These are phyloP conservation scores for Coregonus suidteri DNA, from an alignment of 2,797 vertebrate genomes.

Conservation along the genomic window DNA sequence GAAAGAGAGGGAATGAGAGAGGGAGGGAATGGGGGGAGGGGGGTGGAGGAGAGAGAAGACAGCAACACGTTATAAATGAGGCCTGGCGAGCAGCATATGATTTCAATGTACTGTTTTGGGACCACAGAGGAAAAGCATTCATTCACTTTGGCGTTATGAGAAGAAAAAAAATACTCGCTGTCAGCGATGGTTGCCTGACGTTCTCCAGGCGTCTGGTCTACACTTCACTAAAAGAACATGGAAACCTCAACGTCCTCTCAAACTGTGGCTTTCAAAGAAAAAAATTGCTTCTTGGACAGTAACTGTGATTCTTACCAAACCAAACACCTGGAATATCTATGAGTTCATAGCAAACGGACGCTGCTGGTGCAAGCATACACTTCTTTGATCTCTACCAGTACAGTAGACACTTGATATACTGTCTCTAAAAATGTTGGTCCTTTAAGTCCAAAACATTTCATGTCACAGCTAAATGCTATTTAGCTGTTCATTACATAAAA, in stretches of 20 bases:
- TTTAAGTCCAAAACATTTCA: background rate
- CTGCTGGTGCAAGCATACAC: background rate
- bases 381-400: background rate
- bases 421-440: background rate
- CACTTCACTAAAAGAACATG: background rate
- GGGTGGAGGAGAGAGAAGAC: background rate
- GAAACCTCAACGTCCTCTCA: conserved; percentile 16
- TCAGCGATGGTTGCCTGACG: conserved; percentile 34
- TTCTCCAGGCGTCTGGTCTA: conserved; percentile 41
- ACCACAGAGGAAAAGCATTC: background rate
- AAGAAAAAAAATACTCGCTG: conserved; percentile 15
- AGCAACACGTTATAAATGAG: conserved; percentile 16
- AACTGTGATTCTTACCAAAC: background rate
- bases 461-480: background rate
- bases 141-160: conserved; percentile 6
- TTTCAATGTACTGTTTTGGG: conserved; percentile 15
- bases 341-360: background rate
- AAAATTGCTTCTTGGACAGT: background rate
- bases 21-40: background rate
- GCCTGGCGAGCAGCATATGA: background rate
- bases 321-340: conserved; percentile 1
- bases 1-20: background rate
- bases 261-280: background rate
- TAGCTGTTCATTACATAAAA: background rate
- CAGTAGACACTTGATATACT: background rate